Percentiles rank a stretch among this genome's conserved stretches.
Evolutionary conservation across 2,888 invertebrate species (phyloP).

Genomic region (Tetheella fluctuosa): DNA sequence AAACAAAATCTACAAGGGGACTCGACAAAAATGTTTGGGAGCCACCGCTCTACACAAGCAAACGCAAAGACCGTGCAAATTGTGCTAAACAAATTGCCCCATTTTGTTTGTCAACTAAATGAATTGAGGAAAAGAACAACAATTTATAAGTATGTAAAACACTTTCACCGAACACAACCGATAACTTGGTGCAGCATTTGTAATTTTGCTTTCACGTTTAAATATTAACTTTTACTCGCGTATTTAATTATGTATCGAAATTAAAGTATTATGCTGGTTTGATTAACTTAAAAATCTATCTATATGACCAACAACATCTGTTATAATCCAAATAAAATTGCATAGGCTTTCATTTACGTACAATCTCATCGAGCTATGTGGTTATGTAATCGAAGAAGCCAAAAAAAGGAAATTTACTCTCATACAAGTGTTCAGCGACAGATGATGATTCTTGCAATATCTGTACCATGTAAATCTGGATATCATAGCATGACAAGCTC

Average conservation of each 20-base stretch:
- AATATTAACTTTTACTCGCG: constrained; percentile 11
- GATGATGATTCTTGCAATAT: too few relatives aligned
- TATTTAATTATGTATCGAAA: neutral
- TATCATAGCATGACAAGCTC: too few relatives aligned
- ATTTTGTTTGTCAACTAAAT: constrained; percentile 14
- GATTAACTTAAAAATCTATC: neutral
- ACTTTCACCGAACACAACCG: constrained; percentile 15
- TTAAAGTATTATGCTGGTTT: too few relatives aligned
- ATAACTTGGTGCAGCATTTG: constrained; percentile 11
- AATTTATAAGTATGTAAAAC: constrained; percentile 11
- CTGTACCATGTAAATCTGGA: too few relatives aligned
- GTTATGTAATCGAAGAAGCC: too few relatives aligned
- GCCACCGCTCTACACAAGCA: neutral
- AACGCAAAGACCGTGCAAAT: constrained; percentile 2
- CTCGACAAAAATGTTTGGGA: too few relatives aligned
- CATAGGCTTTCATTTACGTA: too few relatives aligned
- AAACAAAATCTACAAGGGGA: too few relatives aligned
- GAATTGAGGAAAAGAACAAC: constrained; percentile 13
- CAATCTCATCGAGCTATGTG: too few relatives aligned
- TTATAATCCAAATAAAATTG: too few relatives aligned
- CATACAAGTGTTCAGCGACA: too few relatives aligned
- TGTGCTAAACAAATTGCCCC: constrained; percentile 1
- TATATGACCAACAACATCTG: neutral
- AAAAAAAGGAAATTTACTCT: too few relatives aligned
- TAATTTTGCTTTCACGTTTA: constrained; percentile 15